A percentile compares a stretch with the other conserved stretches of the same genome.
These are phyloP conservation scores for Eilema caniola DNA, from an alignment of 2,888 invertebrate species.

Conservation along the genomic window DNA sequence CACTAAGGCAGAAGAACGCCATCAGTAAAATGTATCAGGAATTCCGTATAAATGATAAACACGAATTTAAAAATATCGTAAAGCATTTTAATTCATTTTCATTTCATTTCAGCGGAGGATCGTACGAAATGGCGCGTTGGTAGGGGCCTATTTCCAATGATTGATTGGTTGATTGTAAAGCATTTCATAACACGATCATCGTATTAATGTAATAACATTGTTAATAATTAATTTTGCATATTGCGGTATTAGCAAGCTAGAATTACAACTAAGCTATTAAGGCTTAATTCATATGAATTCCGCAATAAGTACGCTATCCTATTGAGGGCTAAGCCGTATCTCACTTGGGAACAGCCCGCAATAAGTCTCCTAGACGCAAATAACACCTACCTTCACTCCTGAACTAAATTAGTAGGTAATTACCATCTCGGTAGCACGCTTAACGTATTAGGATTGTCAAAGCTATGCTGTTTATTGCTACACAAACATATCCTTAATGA, in stretches of 20 bases:
- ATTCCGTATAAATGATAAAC: neutral
- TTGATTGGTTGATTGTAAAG: too few relatives aligned
- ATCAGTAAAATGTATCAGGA: neutral
- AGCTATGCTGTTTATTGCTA: conserved; percentile 45
- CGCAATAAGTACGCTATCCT: conserved; percentile 7
- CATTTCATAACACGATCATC: conserved; percentile 1
- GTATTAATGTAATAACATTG: neutral
- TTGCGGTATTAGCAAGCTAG: neutral
- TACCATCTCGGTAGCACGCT: conserved; percentile 46
- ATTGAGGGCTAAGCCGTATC: conserved; percentile 40
- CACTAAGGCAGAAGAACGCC: neutral
- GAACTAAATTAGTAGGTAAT: conserved; percentile 70
- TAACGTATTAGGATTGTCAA: conserved; percentile 48
- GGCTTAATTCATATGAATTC: conserved; percentile 9
- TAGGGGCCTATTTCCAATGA: too few relatives aligned
- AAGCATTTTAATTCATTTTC: too few relatives aligned
- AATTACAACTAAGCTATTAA: neutral
- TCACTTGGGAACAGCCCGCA: conserved; percentile 49
- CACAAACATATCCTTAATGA: conserved; percentile 44
- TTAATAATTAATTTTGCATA: neutral
- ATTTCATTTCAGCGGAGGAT: too few relatives aligned
- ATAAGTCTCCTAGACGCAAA: conserved; percentile 53
- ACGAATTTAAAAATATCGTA: neutral
- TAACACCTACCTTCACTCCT: conserved; percentile 51
- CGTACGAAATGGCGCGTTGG: too few relatives aligned